These are phyloP conservation scores for Pelochelys cantorii DNA, from an alignment of 2,797 vertebrate genomes.

Conservation along the genomic window DNA sequence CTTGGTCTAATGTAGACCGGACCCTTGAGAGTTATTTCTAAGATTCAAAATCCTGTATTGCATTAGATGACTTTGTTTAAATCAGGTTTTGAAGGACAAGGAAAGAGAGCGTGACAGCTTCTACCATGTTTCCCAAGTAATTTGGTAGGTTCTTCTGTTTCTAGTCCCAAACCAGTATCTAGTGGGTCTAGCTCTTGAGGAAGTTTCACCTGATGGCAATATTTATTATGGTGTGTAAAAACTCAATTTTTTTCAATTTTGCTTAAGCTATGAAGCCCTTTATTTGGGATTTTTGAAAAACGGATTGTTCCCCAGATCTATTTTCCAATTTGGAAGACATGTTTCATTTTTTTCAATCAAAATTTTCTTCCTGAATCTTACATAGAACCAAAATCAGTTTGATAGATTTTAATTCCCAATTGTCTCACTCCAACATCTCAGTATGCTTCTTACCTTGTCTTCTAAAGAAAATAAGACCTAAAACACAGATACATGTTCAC, in stretches of 20 bases:
- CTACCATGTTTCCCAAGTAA: background rate
- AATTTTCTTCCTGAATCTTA: background rate
- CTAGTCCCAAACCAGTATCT: background rate
- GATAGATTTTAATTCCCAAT: background rate
- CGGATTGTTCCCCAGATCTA: background rate
- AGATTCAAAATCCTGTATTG: background rate
- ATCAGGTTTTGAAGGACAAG: background rate
- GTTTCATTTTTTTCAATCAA: background rate
- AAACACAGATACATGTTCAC: background rate
- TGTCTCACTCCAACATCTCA: background rate
- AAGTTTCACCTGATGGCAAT: background rate
- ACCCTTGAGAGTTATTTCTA: background rate
- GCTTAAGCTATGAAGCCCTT: background rate
- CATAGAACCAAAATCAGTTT: background rate
- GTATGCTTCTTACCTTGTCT: background rate
- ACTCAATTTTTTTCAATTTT: background rate
- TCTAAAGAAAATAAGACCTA: background rate
- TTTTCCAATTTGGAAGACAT: background rate
- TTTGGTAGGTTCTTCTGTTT: background rate
- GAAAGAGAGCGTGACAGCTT: background rate
- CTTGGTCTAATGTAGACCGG: no score
- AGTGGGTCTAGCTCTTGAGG: background rate
- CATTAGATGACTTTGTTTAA: background rate
- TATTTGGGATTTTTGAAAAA: background rate
- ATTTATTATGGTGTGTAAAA: background rate